phyloP scores from a whole-genome alignment of 2,113 vertebrate species.

The Pedetes capensis region DNA sequence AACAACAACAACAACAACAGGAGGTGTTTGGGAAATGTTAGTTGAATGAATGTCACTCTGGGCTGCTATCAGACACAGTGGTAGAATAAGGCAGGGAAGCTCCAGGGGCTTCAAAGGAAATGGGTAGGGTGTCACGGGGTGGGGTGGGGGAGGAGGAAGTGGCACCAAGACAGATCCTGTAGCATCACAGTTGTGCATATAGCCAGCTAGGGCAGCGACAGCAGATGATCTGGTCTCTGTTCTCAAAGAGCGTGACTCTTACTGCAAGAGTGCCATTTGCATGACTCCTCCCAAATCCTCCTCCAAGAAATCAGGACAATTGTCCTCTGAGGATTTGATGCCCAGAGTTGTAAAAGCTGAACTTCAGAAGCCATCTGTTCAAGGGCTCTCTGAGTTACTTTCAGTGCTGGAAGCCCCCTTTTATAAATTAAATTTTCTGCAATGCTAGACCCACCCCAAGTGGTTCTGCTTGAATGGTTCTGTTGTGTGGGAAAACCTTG shows the following conservation, averaged over 20 bases:
- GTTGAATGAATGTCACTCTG: neutral
- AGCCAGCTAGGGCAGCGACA: neutral
- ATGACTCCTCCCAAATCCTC: neutral
- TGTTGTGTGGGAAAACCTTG: neutral
- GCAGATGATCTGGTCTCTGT: neutral
- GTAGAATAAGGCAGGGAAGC: neutral
- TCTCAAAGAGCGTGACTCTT: neutral
- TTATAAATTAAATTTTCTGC: neutral
- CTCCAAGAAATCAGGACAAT: neutral
- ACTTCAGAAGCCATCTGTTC: neutral
- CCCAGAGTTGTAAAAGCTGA: neutral
- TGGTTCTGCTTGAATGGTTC: neutral
- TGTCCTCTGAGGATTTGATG: neutral
- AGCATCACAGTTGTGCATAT: rapidly evolving
- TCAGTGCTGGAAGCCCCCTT: neutral
- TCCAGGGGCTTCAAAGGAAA: neutral
- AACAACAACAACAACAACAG: too few relatives aligned
- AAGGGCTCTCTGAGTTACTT: neutral
- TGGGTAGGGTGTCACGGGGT: neutral
- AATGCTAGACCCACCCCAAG: neutral
- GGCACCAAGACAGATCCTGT: neutral
- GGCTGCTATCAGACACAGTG: neutral
- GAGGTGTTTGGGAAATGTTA: neutral
- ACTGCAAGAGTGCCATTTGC: neutral
- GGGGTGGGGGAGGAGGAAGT: neutral